Conservation (phyloP, 2,797 vertebrate species). For the Pseudopleuronectes americanus region DNA sequence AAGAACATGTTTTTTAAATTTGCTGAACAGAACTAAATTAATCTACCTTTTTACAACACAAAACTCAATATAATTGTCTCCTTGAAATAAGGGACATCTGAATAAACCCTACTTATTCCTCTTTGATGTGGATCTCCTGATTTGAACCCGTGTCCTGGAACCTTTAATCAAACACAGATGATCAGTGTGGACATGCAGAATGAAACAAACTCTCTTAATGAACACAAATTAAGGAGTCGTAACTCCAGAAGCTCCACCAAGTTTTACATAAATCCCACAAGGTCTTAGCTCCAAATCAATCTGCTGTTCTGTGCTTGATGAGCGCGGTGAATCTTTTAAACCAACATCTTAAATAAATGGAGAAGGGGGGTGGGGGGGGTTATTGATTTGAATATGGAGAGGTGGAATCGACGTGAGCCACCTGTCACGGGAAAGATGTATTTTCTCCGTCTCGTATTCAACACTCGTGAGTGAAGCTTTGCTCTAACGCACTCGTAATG, state of each 20-base stretch:
- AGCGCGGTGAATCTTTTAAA: slow-evolving; percentile 41
- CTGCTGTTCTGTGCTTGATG: slow-evolving; percentile 4
- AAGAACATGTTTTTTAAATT: too few relatives aligned
- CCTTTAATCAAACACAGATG: slow-evolving; percentile 51
- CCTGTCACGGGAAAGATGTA: slow-evolving; percentile 39
- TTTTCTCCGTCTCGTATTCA: slow-evolving; percentile 43
- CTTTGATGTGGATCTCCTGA: not conserved
- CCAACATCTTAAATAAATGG: slow-evolving; percentile 57
- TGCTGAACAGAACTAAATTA: too few relatives aligned
- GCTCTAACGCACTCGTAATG: slow-evolving; percentile 33
- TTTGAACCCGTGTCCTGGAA: slow-evolving; percentile 47
- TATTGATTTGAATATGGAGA: too few relatives aligned
- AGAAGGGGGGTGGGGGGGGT: slow-evolving; percentile 14
- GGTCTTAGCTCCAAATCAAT: slow-evolving; percentile 58
- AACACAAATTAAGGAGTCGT: slow-evolving; percentile 33
- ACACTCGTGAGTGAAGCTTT: slow-evolving; percentile 29
- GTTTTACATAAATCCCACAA: slow-evolving; percentile 43
- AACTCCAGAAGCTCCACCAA: slow-evolving; percentile 26
- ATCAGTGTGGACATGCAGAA: too few relatives aligned
- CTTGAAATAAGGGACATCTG: not conserved
- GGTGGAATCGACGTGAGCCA: too few relatives aligned
- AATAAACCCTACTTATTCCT: too few relatives aligned
- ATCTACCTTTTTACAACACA: not conserved
- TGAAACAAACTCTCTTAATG: slow-evolving; percentile 6
- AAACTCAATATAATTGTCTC: not conserved